phyloP scores from a whole-genome alignment of 2,797 vertebrate species.

The Enteromius treurensis region DNA sequence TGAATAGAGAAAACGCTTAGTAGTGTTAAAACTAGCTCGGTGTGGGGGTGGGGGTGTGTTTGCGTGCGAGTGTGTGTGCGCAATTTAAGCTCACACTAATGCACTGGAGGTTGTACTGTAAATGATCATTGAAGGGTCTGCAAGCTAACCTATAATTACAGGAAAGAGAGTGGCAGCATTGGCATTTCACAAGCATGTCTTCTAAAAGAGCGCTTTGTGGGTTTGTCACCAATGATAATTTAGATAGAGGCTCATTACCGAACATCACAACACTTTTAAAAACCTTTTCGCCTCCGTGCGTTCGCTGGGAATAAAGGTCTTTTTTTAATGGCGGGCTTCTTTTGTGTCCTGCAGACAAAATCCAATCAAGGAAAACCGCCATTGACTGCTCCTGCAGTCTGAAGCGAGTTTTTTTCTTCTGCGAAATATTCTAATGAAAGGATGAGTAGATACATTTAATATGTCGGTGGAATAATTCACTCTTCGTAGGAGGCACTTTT shows the following conservation, averaged over 20 bases:
- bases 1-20: constrained; percentile 79
- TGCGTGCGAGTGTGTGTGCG: constrained; percentile 63
- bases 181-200: constrained; percentile 99
- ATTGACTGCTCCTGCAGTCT: constrained; percentile 95
- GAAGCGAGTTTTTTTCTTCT: constrained; percentile 68
- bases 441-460: constrained; percentile 94
- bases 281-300: constrained; percentile 88
- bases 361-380: constrained; percentile 93
- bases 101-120: constrained; percentile 97
- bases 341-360: constrained; percentile 97
- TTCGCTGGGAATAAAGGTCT: constrained; percentile 91
- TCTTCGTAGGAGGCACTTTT: constrained; percentile 85
- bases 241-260: constrained; percentile 99
- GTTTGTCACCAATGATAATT: constrained; percentile 99
- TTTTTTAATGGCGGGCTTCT: constrained; percentile 96
- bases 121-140: constrained; percentile 99
- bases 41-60: constrained; percentile 52
- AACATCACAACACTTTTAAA: constrained; percentile 99
- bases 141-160: constrained; percentile 99
- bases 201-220: constrained; percentile 99
- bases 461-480: constrained; percentile 83
- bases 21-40: constrained; percentile 65
- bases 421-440: constrained; percentile 82
- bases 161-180: constrained; percentile 99
- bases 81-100: constrained; percentile 93